Evolutionary conservation across 1,140 invertebrate species (phyloP).

Genomic region (Acyrthosiphon pisum): DNA sequence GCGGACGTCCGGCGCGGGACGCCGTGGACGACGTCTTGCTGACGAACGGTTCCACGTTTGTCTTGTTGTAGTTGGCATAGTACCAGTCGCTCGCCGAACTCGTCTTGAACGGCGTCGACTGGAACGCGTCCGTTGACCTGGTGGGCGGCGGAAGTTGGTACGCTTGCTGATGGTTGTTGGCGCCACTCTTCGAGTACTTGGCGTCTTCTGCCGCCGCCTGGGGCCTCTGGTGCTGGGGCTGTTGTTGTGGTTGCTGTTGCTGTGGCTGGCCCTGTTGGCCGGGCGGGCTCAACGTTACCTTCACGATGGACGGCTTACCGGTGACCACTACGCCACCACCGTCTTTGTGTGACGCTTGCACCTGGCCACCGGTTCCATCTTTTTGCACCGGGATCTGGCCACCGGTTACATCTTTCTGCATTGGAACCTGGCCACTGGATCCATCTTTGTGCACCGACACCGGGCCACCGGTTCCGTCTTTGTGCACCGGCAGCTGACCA

Average conservation of each 20-base stretch:
- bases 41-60: constrained; percentile 72
- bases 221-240: constrained; percentile 60
- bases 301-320: constrained; percentile 71
- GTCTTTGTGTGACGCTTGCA: neutral
- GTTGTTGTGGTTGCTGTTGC: constrained; percentile 58
- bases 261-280: neutral
- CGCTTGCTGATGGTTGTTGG: constrained; percentile 64
- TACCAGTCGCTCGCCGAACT: constrained; percentile 70
- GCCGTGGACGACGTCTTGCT: constrained; percentile 65
- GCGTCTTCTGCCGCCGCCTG: constrained; percentile 53
- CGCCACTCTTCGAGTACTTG: constrained; percentile 59
- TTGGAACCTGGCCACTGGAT: constrained; percentile 65
- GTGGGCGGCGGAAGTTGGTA: constrained; percentile 58
- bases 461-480: neutral
- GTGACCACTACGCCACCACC: constrained; percentile 59
- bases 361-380: constrained; percentile 64
- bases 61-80: constrained; percentile 79
- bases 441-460: neutral
- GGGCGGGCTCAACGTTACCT: constrained; percentile 67
- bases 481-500: constrained; percentile 64
- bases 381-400: neutral
- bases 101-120: constrained; percentile 42
- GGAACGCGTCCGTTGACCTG: constrained; percentile 64
- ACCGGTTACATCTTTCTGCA: neutral
- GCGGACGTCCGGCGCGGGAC: neutral